Conservation (phyloP, 2,113 vertebrate genomes). For the Indicator maculatus region DNA sequence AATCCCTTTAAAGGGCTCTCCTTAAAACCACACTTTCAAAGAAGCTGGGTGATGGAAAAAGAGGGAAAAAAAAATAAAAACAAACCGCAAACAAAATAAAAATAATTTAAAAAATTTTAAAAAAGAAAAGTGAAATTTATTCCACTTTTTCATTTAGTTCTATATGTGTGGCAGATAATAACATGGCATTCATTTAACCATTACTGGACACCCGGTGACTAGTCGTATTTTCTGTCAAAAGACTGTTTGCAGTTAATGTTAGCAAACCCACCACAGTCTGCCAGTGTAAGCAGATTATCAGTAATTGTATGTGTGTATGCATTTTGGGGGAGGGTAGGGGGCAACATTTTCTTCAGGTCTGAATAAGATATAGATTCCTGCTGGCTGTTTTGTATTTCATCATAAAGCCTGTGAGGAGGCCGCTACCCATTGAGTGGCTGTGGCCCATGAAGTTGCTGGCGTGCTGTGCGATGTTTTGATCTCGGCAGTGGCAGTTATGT, state of each 20-base stretch:
- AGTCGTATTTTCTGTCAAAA: constrained; percentile 89
- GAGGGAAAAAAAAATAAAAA: constrained; percentile 53
- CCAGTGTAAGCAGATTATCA: constrained; percentile 93
- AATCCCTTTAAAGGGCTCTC: constrained; percentile 53
- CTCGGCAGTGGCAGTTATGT: constrained; percentile 90
- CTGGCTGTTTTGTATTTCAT: constrained; percentile 92
- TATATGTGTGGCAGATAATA: constrained; percentile 89
- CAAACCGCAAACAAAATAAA: not conserved
- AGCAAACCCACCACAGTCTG: constrained; percentile 88
- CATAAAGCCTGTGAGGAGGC: constrained; percentile 90
- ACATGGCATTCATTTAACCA: constrained; percentile 88
- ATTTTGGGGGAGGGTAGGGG: constrained; percentile 86
- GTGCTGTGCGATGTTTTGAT: constrained; percentile 91
- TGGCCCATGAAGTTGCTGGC: constrained; percentile 87
- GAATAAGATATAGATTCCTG: constrained; percentile 91
- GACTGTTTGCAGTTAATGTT: constrained; percentile 92
- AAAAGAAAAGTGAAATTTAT: constrained; percentile 75
- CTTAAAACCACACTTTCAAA: constrained; percentile 50
- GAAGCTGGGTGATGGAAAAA: constrained; percentile 35
- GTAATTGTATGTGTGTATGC: constrained; percentile 94
- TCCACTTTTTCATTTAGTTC: constrained; percentile 83
- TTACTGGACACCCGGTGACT: constrained; percentile 91
- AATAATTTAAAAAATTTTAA: not conserved
- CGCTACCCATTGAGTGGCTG: constrained; percentile 89
- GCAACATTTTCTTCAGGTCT: constrained; percentile 90